These are phyloP conservation scores for Rotaria socialis DNA, from an alignment of 2,888 invertebrate species.

Conservation along the genomic window DNA sequence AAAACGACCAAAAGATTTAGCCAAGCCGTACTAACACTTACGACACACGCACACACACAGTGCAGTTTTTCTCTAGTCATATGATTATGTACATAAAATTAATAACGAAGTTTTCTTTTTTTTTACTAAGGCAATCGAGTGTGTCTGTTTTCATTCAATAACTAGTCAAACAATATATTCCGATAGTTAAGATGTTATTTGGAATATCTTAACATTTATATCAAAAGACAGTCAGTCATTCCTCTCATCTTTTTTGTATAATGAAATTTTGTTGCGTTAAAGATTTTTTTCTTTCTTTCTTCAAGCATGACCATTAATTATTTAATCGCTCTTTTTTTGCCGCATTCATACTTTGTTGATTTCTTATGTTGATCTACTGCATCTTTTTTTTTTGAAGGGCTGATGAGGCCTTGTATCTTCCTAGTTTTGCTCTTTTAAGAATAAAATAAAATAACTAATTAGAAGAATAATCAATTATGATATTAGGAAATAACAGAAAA, in stretches of 20 bases:
- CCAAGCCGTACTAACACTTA: slow-evolving; percentile 40
- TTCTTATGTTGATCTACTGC: slow-evolving; percentile 23
- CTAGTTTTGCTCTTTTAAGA: neutral
- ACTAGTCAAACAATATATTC: neutral
- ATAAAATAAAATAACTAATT: neutral
- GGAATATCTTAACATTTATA: neutral
- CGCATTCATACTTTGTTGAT: slow-evolving; percentile 14
- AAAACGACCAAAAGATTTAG: slow-evolving; percentile 63
- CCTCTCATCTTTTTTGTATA: neutral
- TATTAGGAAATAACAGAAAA: neutral
- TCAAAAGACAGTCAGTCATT: neutral
- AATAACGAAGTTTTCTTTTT: neutral
- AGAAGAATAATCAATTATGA: neutral
- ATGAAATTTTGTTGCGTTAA: slow-evolving; percentile 11
- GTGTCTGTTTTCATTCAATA: neutral
- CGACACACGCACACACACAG: neutral
- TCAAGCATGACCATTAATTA: slow-evolving; percentile 1
- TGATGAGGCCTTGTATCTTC: neutral
- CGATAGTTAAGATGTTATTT: neutral
- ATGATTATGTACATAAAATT: neutral
- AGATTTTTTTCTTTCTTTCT: neutral
- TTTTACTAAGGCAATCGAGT: neutral
- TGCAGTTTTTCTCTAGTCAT: neutral
- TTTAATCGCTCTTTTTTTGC: neutral
- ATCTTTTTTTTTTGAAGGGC: neutral